Base-by-base conservation (phyloP, 1,140 invertebrate species). In the Choristoneura fumiferana region DNA sequence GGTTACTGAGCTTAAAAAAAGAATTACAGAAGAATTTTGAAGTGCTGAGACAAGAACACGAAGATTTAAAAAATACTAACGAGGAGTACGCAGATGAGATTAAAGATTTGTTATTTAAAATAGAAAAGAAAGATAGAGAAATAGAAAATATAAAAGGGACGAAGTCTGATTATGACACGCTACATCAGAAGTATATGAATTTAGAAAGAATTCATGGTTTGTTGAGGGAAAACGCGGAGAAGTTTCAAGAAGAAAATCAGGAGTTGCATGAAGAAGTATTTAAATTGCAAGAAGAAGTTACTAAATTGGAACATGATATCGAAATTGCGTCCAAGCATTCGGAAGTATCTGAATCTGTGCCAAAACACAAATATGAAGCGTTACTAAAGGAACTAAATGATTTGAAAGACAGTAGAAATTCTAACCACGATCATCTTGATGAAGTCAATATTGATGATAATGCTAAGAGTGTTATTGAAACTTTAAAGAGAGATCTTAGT, bases 21-120 rank as follows among this genome's bases (percentile, higher is more conserved):
- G 91, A 93, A 57, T 69, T 93, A n/a, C 90, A 92, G 52, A 89
- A 90, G n/a, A 93, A 94, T 63, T 90, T 90, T 60, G 91, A 91
- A 66, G 72, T 88, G 9, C 71, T 94, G 0, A 90, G 90, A 71
- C 69, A 83, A 13, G 92, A 93, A 66, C 90, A 92, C 38, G 84
- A 91, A 54, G 81, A 85, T 22, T 68, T 93, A 12, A 90, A 90
- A 67, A 80, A 78, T 14, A 73, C 91, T 12, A 91, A 92, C 62
- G 77, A 87, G 5, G 81, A 91, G 52, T 78, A 91, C 18, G 73
- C 79, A 5, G 64, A 71, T 18, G 77, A 89, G 71, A 87, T 90
- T 13, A 89, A 91, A 60, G 58, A 74, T 10, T 67, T 91, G 12
- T 81, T 83, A 10, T 77, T 70, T 0, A 91, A 91, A 73, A 81